phyloP scores from a whole-genome alignment of 2,888 invertebrate genomes.

The Nomada flava region DNA sequence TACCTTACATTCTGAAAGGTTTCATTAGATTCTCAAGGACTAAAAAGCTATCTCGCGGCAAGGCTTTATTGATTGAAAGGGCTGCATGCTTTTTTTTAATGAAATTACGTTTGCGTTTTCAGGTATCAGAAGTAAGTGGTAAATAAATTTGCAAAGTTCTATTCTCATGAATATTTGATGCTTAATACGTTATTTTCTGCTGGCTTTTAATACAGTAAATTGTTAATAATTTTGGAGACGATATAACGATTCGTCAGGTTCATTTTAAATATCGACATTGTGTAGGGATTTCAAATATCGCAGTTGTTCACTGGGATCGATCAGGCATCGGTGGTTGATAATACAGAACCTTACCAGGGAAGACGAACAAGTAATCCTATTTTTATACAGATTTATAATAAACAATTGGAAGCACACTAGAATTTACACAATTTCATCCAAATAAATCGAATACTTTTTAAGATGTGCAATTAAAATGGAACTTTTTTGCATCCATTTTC shows the following conservation, averaged over 20 bases:
- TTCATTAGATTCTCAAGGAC: not conserved
- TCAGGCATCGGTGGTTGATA: slow-evolving; percentile 50
- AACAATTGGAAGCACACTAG: not conserved
- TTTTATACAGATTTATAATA: not conserved
- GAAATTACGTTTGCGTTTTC: not conserved
- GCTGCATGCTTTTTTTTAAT: not conserved
- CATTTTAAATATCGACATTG: not conserved
- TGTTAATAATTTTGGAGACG: not conserved
- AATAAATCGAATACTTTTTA: not conserved
- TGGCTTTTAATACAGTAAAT: too few species aligned
- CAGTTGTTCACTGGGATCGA: not conserved
- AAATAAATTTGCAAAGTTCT: not conserved
- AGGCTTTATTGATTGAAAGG: not conserved
- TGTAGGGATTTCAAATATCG: not conserved
- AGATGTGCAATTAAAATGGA: not conserved
- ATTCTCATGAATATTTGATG: not conserved
- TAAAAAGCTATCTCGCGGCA: too few species aligned
- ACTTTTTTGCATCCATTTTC: not conserved
- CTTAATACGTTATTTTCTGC: too few species aligned
- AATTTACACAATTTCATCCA: too few species aligned
- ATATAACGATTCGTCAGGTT: too few species aligned
- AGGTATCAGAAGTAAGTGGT: not conserved
- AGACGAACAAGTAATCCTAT: not conserved
- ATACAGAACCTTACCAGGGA: slow-evolving; percentile 23
- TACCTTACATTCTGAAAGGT: not conserved